Conservation (phyloP, 2,797 vertebrate genomes). For the Poecilia picta region DNA sequence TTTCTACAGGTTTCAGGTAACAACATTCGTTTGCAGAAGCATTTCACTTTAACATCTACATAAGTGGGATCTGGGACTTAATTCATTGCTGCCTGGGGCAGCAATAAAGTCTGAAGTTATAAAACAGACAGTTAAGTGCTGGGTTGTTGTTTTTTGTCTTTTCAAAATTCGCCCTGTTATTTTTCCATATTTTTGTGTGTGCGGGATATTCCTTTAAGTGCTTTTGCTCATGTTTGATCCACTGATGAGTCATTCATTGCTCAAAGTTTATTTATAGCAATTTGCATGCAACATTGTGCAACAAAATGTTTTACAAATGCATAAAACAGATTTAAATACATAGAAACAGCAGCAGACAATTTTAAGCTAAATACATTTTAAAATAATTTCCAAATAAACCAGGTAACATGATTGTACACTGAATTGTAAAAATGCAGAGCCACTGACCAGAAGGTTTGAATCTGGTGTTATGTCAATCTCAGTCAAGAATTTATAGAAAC, state of each 20-base stretch:
- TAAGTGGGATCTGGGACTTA: not conserved
- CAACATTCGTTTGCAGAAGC: not conserved
- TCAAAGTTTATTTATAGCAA: not conserved
- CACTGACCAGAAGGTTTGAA: not conserved
- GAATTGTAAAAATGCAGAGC: not conserved
- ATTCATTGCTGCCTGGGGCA: not conserved
- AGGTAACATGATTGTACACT: not conserved
- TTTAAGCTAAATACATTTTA: not conserved
- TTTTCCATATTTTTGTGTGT: not conserved
- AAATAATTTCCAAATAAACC: not conserved
- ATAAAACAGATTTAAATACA: not conserved
- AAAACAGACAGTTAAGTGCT: too few relatives aligned
- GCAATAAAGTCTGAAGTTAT: not conserved
- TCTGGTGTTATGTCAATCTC: not conserved
- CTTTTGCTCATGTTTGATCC: not conserved
- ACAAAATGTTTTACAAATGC: not conserved
- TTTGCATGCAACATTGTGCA: not conserved
- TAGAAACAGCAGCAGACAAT: not conserved
- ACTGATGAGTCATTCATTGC: not conserved
- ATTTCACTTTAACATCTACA: not conserved
- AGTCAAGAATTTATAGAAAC: not conserved
- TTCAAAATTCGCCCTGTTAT: not conserved
- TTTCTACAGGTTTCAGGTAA: conserved; percentile 96
- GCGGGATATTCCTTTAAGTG: not conserved
- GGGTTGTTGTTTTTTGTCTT: not conserved